A percentile compares a stretch with the other conserved stretches of the same genome.
Conservation (phyloP, 2,113 vertebrate species). For the Sarotherodon lohbergeri region DNA sequence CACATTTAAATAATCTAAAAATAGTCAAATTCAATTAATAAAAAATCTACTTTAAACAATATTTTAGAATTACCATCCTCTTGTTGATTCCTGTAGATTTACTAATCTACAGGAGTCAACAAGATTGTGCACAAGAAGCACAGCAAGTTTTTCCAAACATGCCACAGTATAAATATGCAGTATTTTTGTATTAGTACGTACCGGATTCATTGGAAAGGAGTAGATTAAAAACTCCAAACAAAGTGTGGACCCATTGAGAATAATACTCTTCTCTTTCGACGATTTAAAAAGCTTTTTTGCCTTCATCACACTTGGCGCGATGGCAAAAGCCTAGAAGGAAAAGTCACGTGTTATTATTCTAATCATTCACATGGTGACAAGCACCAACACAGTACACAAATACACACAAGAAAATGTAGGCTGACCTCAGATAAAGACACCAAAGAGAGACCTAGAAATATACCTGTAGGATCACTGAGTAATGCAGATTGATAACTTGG, state of each 20-base stretch:
- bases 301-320: accelerated
- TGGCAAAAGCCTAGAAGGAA: constrained; percentile 24
- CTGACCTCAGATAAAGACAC: not conserved
- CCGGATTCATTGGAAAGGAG: not conserved
- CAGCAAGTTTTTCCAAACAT: not conserved
- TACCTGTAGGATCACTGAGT: not conserved
- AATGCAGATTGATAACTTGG: not conserved
- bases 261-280: accelerated
- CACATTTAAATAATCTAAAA: not conserved
- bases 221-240: accelerated
- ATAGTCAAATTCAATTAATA: not conserved
- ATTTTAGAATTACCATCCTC: not conserved
- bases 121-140: not conserved
- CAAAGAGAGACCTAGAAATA: not conserved
- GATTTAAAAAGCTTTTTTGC: accelerated
- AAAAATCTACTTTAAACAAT: not conserved
- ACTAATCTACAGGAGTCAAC: not conserved
- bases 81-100: not conserved
- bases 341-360: not conserved
- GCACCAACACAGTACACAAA: not conserved
- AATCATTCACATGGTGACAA: not conserved
- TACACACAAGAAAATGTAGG: not conserved
- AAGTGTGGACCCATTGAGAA: not conserved
- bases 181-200: not conserved
- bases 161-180: not conserved